Evolutionary conservation across 2,113 vertebrate species (phyloP), one percentile per base, ranked within the genome.

Genomic region (Phyllopteryx taeniolatus): DNA sequence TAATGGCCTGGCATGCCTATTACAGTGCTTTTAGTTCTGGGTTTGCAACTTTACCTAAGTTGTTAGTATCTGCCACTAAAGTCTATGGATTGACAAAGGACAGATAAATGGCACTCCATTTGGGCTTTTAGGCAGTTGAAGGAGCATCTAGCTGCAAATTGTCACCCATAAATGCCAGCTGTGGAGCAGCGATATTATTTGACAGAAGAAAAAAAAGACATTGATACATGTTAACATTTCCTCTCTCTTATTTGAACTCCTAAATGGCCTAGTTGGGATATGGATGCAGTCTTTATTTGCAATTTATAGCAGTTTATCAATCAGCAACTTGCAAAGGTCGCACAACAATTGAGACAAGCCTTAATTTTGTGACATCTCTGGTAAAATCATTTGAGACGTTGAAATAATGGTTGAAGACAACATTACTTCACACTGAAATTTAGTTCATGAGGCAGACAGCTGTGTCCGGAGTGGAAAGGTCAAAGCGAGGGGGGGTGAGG

Each of bases 381-480:
- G 22, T 31, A 7, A 53, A 53, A 53, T 11, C 27, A 33, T 60
- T 60, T 60, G 33, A 33, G 31, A 60, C 27, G 33, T 4, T n/a
- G 61, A 73, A 51, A 71, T 31, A 44, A 61, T 7, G 20, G 1
- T 65, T 35, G 39, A 49, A 63, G 49, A 53, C 43, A 60, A 5
- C n/a, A 42, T 35, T 66, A 59, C 53, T 22, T 56, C 53, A 22
- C 57, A 56, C 22, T 68, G 68, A 43, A 35, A 61, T 47, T 13
- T 63, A 65, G 53, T 86, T 87, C 83, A 83, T 70, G 75, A 80
- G 75, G 68, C 72, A 42, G 82, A 86, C 87, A 89, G 87, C 89
- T 90, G 85, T 75, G 49, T 68, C 56, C 7, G 10, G 67, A 63
- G 71, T 49, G 35, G 8, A 57, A 74, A 76, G 85, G 79, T 87